These are phyloP conservation scores for Centropus unirufus DNA, from an alignment of 2,113 vertebrate species.

Conservation along the genomic window DNA sequence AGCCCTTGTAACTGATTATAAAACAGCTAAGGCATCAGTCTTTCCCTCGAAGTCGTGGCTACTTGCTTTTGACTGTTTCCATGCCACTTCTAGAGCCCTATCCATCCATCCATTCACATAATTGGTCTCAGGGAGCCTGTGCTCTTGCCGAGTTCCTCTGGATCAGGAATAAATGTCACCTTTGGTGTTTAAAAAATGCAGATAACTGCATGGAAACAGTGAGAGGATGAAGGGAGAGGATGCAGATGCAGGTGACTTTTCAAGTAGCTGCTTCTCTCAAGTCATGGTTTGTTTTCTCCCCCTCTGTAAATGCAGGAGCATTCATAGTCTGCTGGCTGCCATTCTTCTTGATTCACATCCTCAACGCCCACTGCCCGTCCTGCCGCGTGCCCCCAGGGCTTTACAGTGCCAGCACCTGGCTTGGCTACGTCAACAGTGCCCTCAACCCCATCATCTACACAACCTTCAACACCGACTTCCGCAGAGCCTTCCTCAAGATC, in stretches of 20 bases:
- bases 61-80: neutral
- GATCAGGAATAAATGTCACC: neutral
- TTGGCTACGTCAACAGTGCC: slow-evolving; percentile 92
- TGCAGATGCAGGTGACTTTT: neutral
- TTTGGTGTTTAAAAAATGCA: neutral
- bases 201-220: neutral
- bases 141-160: neutral
- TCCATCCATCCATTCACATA: neutral
- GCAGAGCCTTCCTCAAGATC: slow-evolving; percentile 93
- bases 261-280: neutral
- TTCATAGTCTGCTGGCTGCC: slow-evolving; percentile 97
- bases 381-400: slow-evolving; percentile 85
- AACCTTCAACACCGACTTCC: slow-evolving; percentile 93
- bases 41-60: neutral
- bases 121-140: neutral
- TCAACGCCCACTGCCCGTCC: slow-evolving; percentile 90
- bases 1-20: neutral
- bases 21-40: neutral
- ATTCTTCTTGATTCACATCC: slow-evolving; percentile 93
- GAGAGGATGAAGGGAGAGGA: neutral
- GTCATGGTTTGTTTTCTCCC: neutral
- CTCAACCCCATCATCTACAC: slow-evolving; percentile 95
- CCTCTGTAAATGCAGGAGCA: slow-evolving; percentile 78
- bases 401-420: slow-evolving; percentile 93
- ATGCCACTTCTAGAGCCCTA: neutral